Evolutionary conservation across 2,113 vertebrate genomes (phyloP).

Genomic region (Atractosteus spatula): DNA sequence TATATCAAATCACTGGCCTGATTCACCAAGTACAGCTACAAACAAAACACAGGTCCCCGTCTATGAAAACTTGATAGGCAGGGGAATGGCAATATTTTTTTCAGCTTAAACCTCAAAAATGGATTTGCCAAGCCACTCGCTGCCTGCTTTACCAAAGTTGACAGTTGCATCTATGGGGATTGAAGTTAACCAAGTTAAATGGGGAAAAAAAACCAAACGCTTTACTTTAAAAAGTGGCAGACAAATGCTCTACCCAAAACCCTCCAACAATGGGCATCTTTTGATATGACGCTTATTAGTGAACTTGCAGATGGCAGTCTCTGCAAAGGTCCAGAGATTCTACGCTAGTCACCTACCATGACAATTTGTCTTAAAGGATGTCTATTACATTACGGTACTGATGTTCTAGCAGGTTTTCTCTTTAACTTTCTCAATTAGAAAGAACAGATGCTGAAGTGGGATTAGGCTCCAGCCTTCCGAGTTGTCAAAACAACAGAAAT

Average conservation of each 20-base stretch:
- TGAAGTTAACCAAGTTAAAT: too few species aligned
- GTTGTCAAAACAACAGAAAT: conserved; percentile 34
- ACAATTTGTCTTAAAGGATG: conserved; percentile 20
- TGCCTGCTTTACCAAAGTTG: too few species aligned
- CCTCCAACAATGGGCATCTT: neutral
- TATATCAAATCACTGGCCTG: too few species aligned
- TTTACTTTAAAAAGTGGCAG: too few species aligned
- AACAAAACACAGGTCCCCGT: too few species aligned
- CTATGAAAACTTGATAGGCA: too few species aligned
- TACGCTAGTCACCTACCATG: conserved; percentile 13
- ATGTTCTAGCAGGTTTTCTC: conserved; percentile 15
- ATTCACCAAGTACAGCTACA: too few species aligned
- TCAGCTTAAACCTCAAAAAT: too few species aligned
- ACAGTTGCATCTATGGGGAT: too few species aligned
- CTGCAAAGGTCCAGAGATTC: neutral
- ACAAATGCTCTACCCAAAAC: neutral
- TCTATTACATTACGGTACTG: conserved; percentile 10
- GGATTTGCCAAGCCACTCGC: too few species aligned
- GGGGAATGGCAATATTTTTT: too few species aligned
- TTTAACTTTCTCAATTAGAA: conserved; percentile 44
- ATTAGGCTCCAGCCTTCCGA: conserved; percentile 47
- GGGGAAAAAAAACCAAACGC: too few species aligned
- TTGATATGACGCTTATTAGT: conserved; percentile 22
- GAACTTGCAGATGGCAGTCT: conserved; percentile 46
- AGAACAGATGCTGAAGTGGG: conserved; percentile 47